Evolutionary conservation across 2,888 invertebrate species (phyloP).

Genomic region (Coleophora flavipennella): DNA sequence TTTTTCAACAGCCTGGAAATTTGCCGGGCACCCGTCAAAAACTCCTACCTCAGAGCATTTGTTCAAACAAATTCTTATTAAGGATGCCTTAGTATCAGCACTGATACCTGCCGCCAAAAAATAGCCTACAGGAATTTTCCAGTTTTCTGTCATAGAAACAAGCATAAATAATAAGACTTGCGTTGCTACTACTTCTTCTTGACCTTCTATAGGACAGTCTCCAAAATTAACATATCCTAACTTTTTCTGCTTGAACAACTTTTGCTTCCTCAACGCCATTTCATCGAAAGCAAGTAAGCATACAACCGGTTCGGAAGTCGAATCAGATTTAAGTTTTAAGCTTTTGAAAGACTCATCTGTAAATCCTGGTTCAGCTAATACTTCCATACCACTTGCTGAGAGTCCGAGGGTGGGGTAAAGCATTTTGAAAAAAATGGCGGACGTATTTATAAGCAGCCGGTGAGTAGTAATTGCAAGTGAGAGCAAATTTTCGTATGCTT

Average conservation of each 20-base stretch:
- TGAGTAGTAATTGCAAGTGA: constrained; percentile 5
- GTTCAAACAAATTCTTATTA: constrained; percentile 10
- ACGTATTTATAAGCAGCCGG: constrained; percentile 10
- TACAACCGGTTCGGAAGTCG: background rate
- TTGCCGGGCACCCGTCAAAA: constrained; percentile 16
- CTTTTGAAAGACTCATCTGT: background rate
- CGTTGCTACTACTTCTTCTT: constrained; percentile 1
- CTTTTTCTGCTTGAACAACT: constrained; percentile 1
- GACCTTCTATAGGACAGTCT: background rate
- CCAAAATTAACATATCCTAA: too few relatives aligned
- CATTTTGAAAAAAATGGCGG: constrained; percentile 3
- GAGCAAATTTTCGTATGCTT: background rate
- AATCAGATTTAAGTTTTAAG: background rate
- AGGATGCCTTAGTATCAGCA: constrained; percentile 15
- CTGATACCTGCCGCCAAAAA: constrained; percentile 22
- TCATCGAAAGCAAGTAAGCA: constrained; percentile 6
- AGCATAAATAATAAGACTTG: constrained; percentile 14
- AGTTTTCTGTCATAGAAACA: constrained; percentile 14
- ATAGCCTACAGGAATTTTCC: constrained; percentile 27
- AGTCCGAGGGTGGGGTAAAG: constrained; percentile 7
- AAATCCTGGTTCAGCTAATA: constrained; percentile 6
- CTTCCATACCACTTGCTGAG: constrained; percentile 8
- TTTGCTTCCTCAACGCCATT: constrained; percentile 5
- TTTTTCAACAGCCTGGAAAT: constrained; percentile 11
- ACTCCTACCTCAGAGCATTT: constrained; percentile 16